phyloP scores from a whole-genome alignment of 2,797 vertebrate genomes.

The Alosa sapidissima region DNA sequence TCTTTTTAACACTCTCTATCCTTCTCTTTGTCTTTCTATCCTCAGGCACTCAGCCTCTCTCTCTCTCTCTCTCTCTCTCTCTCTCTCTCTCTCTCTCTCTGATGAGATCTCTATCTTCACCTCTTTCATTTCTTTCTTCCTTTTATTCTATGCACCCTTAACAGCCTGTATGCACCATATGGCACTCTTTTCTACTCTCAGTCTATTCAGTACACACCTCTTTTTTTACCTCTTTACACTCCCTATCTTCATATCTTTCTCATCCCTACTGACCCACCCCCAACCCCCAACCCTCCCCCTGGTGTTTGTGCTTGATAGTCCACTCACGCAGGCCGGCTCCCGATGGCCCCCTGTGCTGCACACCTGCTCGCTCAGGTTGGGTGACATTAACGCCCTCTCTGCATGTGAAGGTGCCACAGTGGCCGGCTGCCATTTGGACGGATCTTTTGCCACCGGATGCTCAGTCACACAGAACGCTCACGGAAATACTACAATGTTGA shows the following conservation, averaged over 20 bases:
- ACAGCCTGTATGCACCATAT: neutral
- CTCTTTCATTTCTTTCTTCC: neutral
- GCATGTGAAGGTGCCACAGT: neutral
- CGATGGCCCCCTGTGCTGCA: neutral
- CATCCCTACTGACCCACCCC: neutral
- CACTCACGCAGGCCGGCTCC: neutral
- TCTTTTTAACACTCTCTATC: neutral
- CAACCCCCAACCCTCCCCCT: neutral
- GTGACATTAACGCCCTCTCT: neutral
- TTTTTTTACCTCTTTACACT: neutral
- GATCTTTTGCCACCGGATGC: neutral
- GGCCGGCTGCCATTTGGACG: neutral
- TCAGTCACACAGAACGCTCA: neutral
- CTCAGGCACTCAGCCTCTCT: constrained; percentile 9
- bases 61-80: constrained; percentile 22
- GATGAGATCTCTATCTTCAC: neutral
- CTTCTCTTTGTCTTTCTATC: constrained; percentile 32
- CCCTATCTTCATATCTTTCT: neutral
- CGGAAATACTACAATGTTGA: neutral
- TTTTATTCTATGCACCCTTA: neutral
- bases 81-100: neutral
- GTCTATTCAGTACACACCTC: neutral
- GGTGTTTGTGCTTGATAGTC: neutral
- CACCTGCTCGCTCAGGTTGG: neutral
- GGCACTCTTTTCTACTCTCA: neutral